Base-by-base conservation (phyloP, 2,797 vertebrate genomes). In the Acanthurus tractus region DNA sequence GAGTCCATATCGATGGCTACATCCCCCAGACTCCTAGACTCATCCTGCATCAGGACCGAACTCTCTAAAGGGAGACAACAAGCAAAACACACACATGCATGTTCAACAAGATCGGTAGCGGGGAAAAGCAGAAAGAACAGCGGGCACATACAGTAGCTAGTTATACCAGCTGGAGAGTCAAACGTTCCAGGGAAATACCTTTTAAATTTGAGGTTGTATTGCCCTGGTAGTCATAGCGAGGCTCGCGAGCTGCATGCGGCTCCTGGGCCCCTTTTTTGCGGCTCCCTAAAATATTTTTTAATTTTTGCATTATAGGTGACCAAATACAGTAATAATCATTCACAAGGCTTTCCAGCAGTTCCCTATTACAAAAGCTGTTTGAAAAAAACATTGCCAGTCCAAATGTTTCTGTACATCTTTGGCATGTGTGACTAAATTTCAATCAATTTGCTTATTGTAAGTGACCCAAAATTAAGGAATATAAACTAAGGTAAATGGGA, bases 1-100 rank as follows among this genome's bases (percentile, higher is more conserved):
- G 96, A 95, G 78, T 97, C 97, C 96, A 97, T 95, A 83, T 98
- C 92, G 1, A 99, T 97, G 88, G 96, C 94, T 54, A 98, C 96
- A 0, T 97, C 96, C 0, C 95, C 96, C 0, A 96, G 70, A 78
- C 96, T 95, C 71, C 93, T 93, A 1, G 96, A 94, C 73, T 98
- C 97, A 15, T 97, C 96, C 88, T 97, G 97, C 92, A 98, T 96
- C 86, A 97, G 89, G 63, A 97, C 94, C 0, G 97, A 96, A 53
- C 96, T 96, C 66, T 96, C 97, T 98, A 64, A 42, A 34, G 55
- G 62, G 54, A 82, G 57, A 90, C 65, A 88, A 81, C 17, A 82
- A 83, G 55, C 38, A 84, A 25, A 82, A 64, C 54, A 59, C 42
- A 52, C 59, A 52, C n/a, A 69, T 18, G 52, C 18, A 72, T 18